A percentile compares a stretch with the other conserved stretches of the same genome.
Evolutionary conservation across 2,888 invertebrate species (phyloP).

Genomic region (Dusona sp.): DNA sequence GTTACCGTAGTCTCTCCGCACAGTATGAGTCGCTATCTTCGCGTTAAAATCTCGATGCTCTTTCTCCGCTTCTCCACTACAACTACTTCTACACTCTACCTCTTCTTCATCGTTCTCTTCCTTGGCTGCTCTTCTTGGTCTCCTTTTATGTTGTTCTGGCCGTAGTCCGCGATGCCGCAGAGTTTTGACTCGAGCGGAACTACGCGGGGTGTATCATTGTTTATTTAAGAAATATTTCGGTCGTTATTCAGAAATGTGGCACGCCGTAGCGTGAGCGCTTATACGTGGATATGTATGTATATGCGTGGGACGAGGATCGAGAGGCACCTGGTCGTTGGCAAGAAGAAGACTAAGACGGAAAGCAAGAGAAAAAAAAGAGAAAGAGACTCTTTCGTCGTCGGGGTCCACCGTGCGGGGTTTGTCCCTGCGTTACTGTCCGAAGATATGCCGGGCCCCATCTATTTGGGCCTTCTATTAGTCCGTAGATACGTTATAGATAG

Average conservation of each 20-base stretch:
- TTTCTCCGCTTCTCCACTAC: slow-evolving; percentile 49
- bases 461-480: slow-evolving; percentile 70
- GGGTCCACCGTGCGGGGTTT: background rate
- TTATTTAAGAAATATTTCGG: slow-evolving; percentile 81
- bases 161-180: slow-evolving; percentile 29
- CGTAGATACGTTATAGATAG: slow-evolving; percentile 69
- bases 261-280: slow-evolving; percentile 58
- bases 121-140: slow-evolving; percentile 47
- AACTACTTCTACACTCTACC: slow-evolving; percentile 38
- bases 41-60: slow-evolving; percentile 70
- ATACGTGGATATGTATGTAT: slow-evolving; percentile 45
- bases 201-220: slow-evolving; percentile 78
- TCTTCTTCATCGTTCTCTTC: slow-evolving; percentile 40
- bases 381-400: slow-evolving; percentile 15
- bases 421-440: slow-evolving; percentile 54
- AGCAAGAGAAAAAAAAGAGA: slow-evolving; percentile 38
- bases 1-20: slow-evolving; percentile 63
- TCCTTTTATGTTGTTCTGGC: slow-evolving; percentile 58
- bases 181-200: slow-evolving; percentile 59
- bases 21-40: slow-evolving; percentile 70
- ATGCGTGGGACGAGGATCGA: slow-evolving; percentile 69
- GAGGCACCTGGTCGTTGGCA: slow-evolving; percentile 73
- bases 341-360: slow-evolving; percentile 35
- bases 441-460: slow-evolving; percentile 67
- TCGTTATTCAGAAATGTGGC: slow-evolving; percentile 80